Conservation (phyloP, 2,888 invertebrate species). For the Neocrepidodera transversa region DNA sequence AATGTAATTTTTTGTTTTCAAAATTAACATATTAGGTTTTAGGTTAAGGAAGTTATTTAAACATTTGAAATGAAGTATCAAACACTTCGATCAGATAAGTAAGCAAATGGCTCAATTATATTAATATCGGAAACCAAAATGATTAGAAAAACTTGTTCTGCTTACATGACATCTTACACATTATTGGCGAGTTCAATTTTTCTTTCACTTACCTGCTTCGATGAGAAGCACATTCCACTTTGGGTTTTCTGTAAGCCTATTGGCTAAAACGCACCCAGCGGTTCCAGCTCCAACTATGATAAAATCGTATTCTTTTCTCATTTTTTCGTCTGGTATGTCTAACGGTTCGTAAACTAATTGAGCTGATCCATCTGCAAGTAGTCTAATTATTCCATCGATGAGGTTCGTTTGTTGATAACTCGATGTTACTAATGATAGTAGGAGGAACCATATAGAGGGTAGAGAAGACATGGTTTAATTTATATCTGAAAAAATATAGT, state of each 20-base stretch:
- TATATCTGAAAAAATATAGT: background rate
- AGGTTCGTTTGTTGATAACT: slow-evolving; percentile 37
- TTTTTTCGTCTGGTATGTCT: slow-evolving; percentile 61
- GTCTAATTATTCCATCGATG: slow-evolving; percentile 63
- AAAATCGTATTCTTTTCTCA: slow-evolving; percentile 74
- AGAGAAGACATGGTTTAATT: slow-evolving; percentile 7
- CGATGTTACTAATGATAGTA: slow-evolving; percentile 18
- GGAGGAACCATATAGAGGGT: slow-evolving; percentile 18
- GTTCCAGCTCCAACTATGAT: slow-evolving; percentile 82
- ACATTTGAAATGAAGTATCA: too few relatives aligned
- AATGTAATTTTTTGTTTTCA: too few relatives aligned
- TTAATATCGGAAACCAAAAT: too few relatives aligned
- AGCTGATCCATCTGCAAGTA: slow-evolving; percentile 64
- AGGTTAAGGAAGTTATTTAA: too few relatives aligned
- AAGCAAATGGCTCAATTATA: too few relatives aligned
- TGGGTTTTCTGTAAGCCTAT: slow-evolving; percentile 73
- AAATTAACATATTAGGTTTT: too few relatives aligned
- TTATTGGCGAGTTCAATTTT: too few relatives aligned
- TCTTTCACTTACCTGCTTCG: slow-evolving; percentile 76
- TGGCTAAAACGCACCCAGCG: slow-evolving; percentile 79
- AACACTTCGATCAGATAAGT: too few relatives aligned
- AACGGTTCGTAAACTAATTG: slow-evolving; percentile 65
- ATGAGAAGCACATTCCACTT: slow-evolving; percentile 73
- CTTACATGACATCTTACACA: too few relatives aligned
- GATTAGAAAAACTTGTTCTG: too few relatives aligned